A percentile compares a stretch with the other conserved stretches of the same genome.
Evolutionary conservation across 2,113 vertebrate species (phyloP).

Genomic region (Meleagris gallopavo): DNA sequence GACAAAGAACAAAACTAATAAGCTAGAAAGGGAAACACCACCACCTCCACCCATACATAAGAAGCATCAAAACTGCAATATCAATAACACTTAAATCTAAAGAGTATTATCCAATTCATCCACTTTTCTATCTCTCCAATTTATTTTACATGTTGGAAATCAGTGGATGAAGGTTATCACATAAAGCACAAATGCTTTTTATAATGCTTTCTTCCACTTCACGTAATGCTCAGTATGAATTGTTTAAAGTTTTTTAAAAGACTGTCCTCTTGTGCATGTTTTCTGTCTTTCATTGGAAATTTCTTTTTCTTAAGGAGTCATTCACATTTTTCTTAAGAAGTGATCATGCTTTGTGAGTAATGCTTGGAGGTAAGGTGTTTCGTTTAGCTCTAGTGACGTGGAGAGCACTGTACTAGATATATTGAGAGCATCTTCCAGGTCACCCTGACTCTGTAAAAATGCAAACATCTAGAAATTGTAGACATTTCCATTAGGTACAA

Average conservation of each 20-base stretch:
- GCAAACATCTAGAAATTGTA: neutral
- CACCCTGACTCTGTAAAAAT: neutral
- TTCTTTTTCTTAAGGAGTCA: neutral
- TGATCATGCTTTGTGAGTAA: neutral
- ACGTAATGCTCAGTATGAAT: neutral
- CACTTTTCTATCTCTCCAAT: neutral
- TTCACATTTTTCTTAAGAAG: neutral
- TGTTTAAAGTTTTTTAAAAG: neutral
- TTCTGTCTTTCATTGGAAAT: neutral
- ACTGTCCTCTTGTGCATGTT: neutral
- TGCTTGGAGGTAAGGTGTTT: neutral
- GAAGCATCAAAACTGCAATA: neutral
- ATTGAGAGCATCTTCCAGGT: neutral
- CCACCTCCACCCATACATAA: neutral
- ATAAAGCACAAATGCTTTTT: neutral
- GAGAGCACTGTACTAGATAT: neutral
- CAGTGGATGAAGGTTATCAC: neutral
- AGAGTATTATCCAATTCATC: neutral
- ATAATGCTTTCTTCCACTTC: neutral
- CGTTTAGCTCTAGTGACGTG: neutral
- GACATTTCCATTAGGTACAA: neutral
- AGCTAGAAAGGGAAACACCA: neutral
- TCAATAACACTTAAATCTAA: neutral
- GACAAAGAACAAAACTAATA: neutral
- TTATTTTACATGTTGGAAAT: neutral